Base-by-base conservation (phyloP, 1,140 invertebrate species). In the Rhizoglyphus robini region DNA sequence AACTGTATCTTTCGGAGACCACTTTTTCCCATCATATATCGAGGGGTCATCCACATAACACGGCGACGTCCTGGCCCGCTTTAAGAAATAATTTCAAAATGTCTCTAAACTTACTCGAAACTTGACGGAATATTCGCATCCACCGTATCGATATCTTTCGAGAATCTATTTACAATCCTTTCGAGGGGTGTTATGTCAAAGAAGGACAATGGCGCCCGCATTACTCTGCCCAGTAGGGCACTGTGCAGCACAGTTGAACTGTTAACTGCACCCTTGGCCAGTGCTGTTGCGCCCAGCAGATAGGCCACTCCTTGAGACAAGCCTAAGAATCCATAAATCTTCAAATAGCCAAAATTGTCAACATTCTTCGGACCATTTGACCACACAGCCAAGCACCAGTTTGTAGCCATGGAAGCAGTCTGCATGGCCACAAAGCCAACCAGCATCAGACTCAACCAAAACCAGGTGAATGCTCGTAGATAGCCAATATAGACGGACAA, bases 331-430 rank as follows among this genome's bases (percentile, higher is more conserved):
- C 59, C 67, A 68, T 72, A 72, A 20, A 71, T 51, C 2, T 41
- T 63, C 15, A 72, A 38, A 23, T 68, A 47, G 11, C 36, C 3
- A 15, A 5, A n/a, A 34, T 36, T 15, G 63, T 34, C 31, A 25
- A 23, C 29, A 63, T 31, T 20, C 8, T 48, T 20, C 4, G 34
- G 4, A 67, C 73, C 72, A 61, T 67, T 72, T 4, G 70, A 54
- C 72, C 72, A 97, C 58, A 80, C 72, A 68, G 87, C 87, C 0
- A 97, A 80, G 92, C 93, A 97, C 66, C 95, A 79, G 77, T 93
- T 96, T 29, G 90, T 88, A 67, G 87, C 87, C 65, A 96, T 87
- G 72, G 86, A 86, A 75, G 92, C 90, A 60, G 68, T 75, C 69
- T 75, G 70, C 48, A 36, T 65, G 11, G 67, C n/a, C 8, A 70